These are phyloP conservation scores for Hylia prasina DNA, from an alignment of 2,113 vertebrate species.

Conservation along the genomic window DNA sequence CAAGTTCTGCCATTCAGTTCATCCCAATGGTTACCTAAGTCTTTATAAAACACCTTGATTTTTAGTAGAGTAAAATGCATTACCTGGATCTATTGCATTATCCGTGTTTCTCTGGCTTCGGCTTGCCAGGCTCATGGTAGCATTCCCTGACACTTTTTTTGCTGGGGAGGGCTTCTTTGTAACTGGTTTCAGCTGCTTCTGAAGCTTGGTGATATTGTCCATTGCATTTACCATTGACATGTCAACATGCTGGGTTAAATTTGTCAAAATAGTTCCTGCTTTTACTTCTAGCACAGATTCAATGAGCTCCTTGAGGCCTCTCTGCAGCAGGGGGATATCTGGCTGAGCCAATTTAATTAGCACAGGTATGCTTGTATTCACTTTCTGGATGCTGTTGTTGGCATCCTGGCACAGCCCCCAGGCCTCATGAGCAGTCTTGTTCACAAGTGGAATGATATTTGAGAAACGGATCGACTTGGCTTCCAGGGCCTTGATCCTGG, in stretches of 20 bases:
- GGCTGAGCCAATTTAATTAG: slow-evolving; percentile 51
- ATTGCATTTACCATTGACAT: background rate
- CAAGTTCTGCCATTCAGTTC: background rate
- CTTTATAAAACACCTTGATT: background rate
- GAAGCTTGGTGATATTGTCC: slow-evolving; percentile 59
- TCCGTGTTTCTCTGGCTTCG: slow-evolving; percentile 74
- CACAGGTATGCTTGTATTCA: slow-evolving; percentile 58
- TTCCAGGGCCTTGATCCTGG: slow-evolving; percentile 74
- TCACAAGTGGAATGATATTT: slow-evolving; percentile 62
- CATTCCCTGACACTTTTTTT: slow-evolving; percentile 57
- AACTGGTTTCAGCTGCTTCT: slow-evolving; percentile 65
- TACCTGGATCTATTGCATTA: slow-evolving; percentile 67
- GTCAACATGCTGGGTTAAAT: slow-evolving; percentile 69
- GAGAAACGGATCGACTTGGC: slow-evolving; percentile 70
- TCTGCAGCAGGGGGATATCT: slow-evolving; percentile 63
- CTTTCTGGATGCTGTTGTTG: slow-evolving; percentile 32
- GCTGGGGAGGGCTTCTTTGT: slow-evolving; percentile 51
- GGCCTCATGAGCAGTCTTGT: slow-evolving; percentile 66
- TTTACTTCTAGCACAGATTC: slow-evolving; percentile 68
- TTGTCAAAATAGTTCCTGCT: slow-evolving; percentile 60
- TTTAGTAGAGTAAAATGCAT: background rate
- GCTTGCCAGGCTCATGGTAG: slow-evolving; percentile 29
- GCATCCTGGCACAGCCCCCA: slow-evolving; percentile 54
- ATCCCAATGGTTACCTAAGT: background rate
- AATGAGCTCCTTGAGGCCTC: slow-evolving; percentile 63